These are phyloP conservation scores for Ostrea denselamellosa DNA, from an alignment of 1,140 invertebrate genomes.

Conservation along the genomic window DNA sequence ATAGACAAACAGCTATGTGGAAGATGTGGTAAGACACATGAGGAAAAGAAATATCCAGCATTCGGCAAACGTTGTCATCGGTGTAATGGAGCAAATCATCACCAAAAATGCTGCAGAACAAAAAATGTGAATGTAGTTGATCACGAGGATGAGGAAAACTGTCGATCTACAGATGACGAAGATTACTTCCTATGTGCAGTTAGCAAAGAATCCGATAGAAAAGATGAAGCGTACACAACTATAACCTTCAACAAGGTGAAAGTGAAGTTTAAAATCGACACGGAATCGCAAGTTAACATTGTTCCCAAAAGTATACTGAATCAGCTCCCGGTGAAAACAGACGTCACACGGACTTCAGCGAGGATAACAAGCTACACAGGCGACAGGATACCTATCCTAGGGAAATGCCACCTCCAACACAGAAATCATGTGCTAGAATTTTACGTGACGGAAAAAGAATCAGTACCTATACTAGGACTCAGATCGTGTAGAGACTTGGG, in stretches of 20 bases:
- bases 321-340: no score
- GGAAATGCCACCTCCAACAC: no score
- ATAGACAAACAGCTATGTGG: no score
- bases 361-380: constrained; percentile 35
- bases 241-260: not conserved
- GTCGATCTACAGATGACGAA: constrained; percentile 26
- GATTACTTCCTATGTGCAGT: constrained; percentile 38
- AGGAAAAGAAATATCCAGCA: not conserved
- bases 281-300: no score
- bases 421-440: constrained; percentile 30
- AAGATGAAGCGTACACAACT: constrained; percentile 20
- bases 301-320: no score
- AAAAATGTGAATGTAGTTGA: constrained; percentile 40
- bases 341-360: no score
- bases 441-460: constrained; percentile 31
- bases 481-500: constrained; percentile 43
- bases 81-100: constrained; percentile 36
- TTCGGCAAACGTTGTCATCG: no score
- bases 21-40: no score
- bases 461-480: constrained; percentile 35
- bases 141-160: no score
- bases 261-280: constrained; percentile 9
- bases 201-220: constrained; percentile 9
- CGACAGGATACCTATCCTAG: constrained; percentile 7
- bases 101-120: constrained; percentile 17